phyloP scores from a whole-genome alignment of 1,140 invertebrate species.

The Leptopilina boulardi region DNA sequence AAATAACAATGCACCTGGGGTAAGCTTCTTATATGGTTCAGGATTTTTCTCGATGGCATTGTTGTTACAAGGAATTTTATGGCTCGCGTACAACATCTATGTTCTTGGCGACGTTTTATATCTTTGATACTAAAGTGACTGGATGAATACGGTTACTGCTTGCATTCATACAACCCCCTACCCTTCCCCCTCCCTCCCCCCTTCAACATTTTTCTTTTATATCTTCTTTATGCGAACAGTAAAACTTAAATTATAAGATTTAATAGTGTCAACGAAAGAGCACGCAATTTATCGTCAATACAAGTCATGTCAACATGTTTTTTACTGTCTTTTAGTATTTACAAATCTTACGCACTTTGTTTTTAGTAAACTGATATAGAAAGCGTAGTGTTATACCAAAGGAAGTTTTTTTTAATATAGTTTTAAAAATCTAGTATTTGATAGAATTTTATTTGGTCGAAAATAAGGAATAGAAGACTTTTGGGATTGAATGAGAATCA shows the following conservation, averaged over 20 bases:
- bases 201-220: constrained; percentile 22
- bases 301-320: constrained; percentile 12
- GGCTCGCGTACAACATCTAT: constrained; percentile 28
- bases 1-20: constrained; percentile 25
- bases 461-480: too few species aligned
- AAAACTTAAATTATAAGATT: constrained; percentile 34
- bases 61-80: constrained; percentile 22
- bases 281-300: constrained; percentile 25
- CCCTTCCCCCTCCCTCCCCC: not conserved
- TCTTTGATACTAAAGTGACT: constrained; percentile 29
- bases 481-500: constrained; percentile 29
- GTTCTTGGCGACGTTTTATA: constrained; percentile 31
- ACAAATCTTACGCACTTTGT: not conserved
- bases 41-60: constrained; percentile 25
- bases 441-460: too few species aligned
- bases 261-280: constrained; percentile 17
- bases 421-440: too few species aligned
- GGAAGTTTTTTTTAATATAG: too few species aligned
- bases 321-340: not conserved
- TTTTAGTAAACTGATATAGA: too few species aligned
- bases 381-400: too few species aligned
- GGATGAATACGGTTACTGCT: not conserved
- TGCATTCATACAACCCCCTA: not conserved
- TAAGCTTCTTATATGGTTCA: constrained; percentile 30
- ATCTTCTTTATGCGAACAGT: constrained; percentile 17